Evolutionary conservation across 2,113 vertebrate species (phyloP), one percentile per base, ranked within the genome.

Genomic region (Tinamus guttatus): DNA sequence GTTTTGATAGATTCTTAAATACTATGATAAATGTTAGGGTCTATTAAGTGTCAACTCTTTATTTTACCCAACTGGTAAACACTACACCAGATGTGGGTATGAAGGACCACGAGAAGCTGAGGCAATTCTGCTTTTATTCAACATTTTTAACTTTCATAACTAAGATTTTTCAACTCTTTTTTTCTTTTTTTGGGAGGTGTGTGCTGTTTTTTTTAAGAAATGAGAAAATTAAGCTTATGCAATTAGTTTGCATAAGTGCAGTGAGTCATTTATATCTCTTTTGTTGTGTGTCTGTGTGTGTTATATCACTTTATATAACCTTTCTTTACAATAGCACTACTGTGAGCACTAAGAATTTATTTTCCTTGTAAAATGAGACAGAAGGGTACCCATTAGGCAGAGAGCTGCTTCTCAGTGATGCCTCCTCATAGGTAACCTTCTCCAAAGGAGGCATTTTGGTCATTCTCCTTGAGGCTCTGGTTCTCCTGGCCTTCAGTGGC

Each of bases 231-330:
- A 95, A 76, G 71, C 94, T 97, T 97, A 96, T 36, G 73, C 95
- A 97, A 97, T 89, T 93, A 81, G 91, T 97, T 96, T 97, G 93
- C 94, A 94, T 96, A 97, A 97, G 90, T 91, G 89, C 94, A 87
- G 38, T 96, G 96, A 97, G 91, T 97, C 96, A 97, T 97, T 95
- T 89, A 82, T 87, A 74, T 93, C 92, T 97, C 92, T 89, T 91
- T 88, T 87, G 93, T 91, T 36, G 4, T 28, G 1, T n/a, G n/a
- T n/a, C n/a, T 94, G 90, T 91, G 82, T 94, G 88, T 91, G 75
- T 92, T 94, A 43, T 90, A 92, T 92, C 1, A 0, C 67, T 97
- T 96, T 95, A 96, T 89, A 74, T 96, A 97, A 95, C 70, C 70
- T 85, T 84, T 89, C 62, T 85, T 89, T 74, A 49, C 92, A 87